phyloP scores from a whole-genome alignment of 1,140 invertebrate species.

The Zophobas atratus region DNA sequence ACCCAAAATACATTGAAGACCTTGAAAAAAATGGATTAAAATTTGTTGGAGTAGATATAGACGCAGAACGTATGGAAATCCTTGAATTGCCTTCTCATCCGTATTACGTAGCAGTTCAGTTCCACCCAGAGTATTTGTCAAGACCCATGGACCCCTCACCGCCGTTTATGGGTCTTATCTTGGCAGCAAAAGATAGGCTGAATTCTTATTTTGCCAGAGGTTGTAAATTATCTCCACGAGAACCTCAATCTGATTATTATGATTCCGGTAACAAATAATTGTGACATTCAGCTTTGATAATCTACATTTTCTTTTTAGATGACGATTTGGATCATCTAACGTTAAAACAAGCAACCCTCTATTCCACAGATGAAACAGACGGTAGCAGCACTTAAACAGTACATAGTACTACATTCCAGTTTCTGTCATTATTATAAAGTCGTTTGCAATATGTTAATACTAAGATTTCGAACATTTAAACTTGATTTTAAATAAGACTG shows the following conservation, averaged over 20 bases:
- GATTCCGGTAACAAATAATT: constrained; percentile 57
- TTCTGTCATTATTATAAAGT: background rate
- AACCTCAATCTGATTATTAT: constrained; percentile 61
- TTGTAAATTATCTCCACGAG: constrained; percentile 68
- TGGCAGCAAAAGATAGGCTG: constrained; percentile 87
- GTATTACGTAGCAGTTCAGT: constrained; percentile 97
- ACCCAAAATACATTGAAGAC: constrained; percentile 86
- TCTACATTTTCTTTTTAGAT: constrained; percentile 35
- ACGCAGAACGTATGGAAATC: constrained; percentile 89
- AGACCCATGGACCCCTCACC: constrained; percentile 94
- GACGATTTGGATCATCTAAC: constrained; percentile 44
- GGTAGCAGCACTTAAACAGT: constrained; percentile 29
- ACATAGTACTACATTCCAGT: constrained; percentile 5
- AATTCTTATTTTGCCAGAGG: constrained; percentile 79
- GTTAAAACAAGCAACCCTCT: constrained; percentile 48
- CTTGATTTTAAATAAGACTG: too few relatives aligned
- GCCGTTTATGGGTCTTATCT: constrained; percentile 94
- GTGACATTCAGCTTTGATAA: background rate
- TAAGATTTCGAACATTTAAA: too few relatives aligned
- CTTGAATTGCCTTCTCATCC: constrained; percentile 83
- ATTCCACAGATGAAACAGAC: constrained; percentile 47
- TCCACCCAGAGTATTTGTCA: constrained; percentile 98
- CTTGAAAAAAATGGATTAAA: constrained; percentile 89
- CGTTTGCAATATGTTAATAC: too few relatives aligned
- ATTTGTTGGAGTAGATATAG: constrained; percentile 89